Base-by-base conservation (phyloP, 2,113 vertebrate genomes). In the Cephalopholis sonnerati region DNA sequence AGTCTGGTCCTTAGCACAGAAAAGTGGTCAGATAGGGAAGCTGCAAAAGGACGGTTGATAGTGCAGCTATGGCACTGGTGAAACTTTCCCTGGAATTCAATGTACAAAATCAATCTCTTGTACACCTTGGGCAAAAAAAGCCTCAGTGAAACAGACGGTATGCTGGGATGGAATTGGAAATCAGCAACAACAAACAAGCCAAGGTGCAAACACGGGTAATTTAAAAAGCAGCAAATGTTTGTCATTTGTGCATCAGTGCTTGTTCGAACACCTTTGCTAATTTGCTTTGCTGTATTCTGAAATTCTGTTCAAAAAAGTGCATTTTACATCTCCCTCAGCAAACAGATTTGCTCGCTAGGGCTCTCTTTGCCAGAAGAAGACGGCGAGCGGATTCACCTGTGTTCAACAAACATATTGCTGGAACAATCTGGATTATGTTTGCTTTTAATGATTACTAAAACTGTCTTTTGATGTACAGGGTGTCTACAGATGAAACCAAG, bases 211-310 rank as follows among this genome's bases (percentile, higher is more conserved):
- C 16, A n/a, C 1, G 0, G 69, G 24, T 54, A 46, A 75, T 71
- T 51, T 41, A 41, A 64, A 65, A 79, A 51, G 57, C 16, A 54
- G 54, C 46, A 76, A 78, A 74, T 68, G 57, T 78, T 64, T 79
- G 70, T 68, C 32, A 39, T 73, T 27, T 61, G 36, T 69, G 61
- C 54, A 61, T 71, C 57, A 25, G 50, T 72, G 51, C 29, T 73
- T 46, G 7, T 53, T 65, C 16, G 8, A 70, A 44, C 57, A 39
- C 71, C 27, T 59, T 41, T 46, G 44, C 79, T 68, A n/a, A 53
- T 46, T 74, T 44, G 50, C 4, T 58, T 55, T 53, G 5, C 25
- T 67, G 62, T 58, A 18, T n/a, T 51, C 20, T 44, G 50, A 74
- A 79, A 61, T 48, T 46, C 32, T 54, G 67, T 77, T 71, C 48